Evolutionary conservation across 2,113 vertebrate genomes (phyloP).

Genomic region (Hystrix cristata): DNA sequence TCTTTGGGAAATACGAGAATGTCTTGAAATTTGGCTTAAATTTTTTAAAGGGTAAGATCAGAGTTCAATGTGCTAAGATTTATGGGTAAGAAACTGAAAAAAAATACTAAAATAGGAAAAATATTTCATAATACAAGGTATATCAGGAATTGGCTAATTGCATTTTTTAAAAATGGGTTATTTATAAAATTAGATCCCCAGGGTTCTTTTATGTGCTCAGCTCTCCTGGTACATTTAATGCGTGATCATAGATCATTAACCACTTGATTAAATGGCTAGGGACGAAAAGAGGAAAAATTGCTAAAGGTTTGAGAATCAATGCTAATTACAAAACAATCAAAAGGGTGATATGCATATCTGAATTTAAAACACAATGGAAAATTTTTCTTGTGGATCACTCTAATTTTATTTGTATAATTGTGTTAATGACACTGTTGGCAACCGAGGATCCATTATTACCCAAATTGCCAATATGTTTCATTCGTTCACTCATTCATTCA

Average conservation of each 20-base stretch:
- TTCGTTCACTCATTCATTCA: background rate
- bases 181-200: constrained; percentile 60
- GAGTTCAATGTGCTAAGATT: background rate
- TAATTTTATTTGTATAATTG: constrained; percentile 13
- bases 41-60: background rate
- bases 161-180: constrained; percentile 22
- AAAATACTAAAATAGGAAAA: constrained; percentile 20
- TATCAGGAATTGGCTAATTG: constrained; percentile 48
- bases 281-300: constrained; percentile 20
- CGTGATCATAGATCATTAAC: constrained; percentile 71
- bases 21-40: background rate
- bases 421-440: background rate
- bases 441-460: background rate
- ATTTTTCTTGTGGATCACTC: background rate
- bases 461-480: background rate
- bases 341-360: constrained; percentile 13
- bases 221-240: constrained; percentile 45
- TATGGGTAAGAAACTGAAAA: background rate
- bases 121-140: background rate
- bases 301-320: constrained; percentile 42
- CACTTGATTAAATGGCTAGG: constrained; percentile 70
- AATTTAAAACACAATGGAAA: constrained; percentile 44
- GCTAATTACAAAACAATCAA: constrained; percentile 58
- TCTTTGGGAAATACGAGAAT: constrained; percentile 17
- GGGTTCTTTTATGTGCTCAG: constrained; percentile 40